Evolutionary conservation across 2,113 vertebrate species (phyloP).

Genomic region (Mesoclemmys tuberculata): DNA sequence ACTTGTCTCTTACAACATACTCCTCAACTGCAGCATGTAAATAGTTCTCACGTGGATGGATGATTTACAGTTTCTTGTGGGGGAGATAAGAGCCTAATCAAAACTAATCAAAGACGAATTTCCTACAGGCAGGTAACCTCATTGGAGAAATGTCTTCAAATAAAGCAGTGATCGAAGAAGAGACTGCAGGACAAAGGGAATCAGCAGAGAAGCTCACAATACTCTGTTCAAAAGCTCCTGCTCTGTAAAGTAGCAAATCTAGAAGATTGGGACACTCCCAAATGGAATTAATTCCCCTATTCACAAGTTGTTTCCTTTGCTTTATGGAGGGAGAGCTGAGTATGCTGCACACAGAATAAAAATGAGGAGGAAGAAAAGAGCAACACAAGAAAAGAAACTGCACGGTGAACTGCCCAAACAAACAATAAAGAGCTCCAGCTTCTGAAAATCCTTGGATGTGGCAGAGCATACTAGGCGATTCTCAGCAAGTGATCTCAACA

Average conservation of each 20-base stretch:
- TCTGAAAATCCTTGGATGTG: not conserved
- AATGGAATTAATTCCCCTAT: constrained; percentile 40
- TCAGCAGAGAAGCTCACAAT: constrained; percentile 14
- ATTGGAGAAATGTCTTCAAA: not conserved
- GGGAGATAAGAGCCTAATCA: not conserved
- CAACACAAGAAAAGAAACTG: constrained; percentile 30
- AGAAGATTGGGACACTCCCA: constrained; percentile 50
- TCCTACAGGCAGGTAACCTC: not conserved
- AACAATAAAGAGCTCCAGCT: not conserved
- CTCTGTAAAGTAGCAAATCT: constrained; percentile 32
- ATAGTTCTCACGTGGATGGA: not conserved
- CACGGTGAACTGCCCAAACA: not conserved
- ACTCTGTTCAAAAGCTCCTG: constrained; percentile 29
- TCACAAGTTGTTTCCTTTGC: constrained; percentile 62
- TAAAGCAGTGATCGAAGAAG: not conserved
- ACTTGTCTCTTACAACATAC: not conserved
- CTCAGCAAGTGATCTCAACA: not conserved
- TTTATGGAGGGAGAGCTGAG: constrained; percentile 49
- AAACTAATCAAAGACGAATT: constrained; percentile 41
- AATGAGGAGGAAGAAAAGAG: constrained; percentile 62
- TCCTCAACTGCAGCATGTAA: not conserved
- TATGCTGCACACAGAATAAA: constrained; percentile 48
- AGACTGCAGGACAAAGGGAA: constrained; percentile 26
- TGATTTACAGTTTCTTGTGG: not conserved
- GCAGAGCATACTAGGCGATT: not conserved